A percentile compares a stretch with the other conserved stretches of the same genome.
These are phyloP conservation scores for Metopia argyrocephala DNA, from an alignment of 2,888 invertebrate species.

Conservation along the genomic window DNA sequence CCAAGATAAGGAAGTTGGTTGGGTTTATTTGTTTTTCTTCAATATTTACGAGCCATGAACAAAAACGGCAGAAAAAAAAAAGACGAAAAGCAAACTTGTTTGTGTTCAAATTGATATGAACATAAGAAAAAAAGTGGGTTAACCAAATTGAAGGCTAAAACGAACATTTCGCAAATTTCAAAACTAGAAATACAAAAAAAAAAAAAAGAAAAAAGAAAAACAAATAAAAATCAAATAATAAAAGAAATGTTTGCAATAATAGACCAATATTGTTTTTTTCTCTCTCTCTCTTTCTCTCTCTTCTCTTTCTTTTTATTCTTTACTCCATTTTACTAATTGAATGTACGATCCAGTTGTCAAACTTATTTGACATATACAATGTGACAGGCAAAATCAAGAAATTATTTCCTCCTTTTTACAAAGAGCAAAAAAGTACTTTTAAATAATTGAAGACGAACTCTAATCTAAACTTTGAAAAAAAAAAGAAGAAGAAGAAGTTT, in stretches of 20 bases:
- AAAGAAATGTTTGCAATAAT: slow-evolving; percentile 31
- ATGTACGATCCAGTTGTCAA: slow-evolving; percentile 51
- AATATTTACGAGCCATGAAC: slow-evolving; percentile 38
- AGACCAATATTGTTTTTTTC: slow-evolving; percentile 50
- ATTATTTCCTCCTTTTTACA: neutral
- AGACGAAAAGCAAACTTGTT: slow-evolving; percentile 12
- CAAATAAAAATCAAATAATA: neutral
- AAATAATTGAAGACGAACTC: slow-evolving; percentile 10
- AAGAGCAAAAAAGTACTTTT: too few species aligned
- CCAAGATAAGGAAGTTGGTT: slow-evolving; percentile 45
- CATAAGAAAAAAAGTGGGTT: slow-evolving; percentile 59
- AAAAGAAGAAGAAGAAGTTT: too few species aligned
- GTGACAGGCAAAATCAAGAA: slow-evolving; percentile 39
- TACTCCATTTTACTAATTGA: slow-evolving; percentile 47
- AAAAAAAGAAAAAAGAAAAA: neutral
- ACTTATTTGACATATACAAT: slow-evolving; percentile 48
- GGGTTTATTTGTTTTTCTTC: slow-evolving; percentile 27
- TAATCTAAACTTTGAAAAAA: neutral
- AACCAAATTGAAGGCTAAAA: slow-evolving; percentile 56
- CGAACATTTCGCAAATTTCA: slow-evolving; percentile 24
- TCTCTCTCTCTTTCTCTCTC: neutral
- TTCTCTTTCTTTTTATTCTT: slow-evolving; percentile 21
- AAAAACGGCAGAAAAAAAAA: slow-evolving; percentile 14
- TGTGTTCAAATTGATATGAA: slow-evolving; percentile 59
- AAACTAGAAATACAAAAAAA: neutral